These are phyloP conservation scores for Martes flavigula DNA, from an alignment of 2,797 vertebrate genomes.

Conservation along the genomic window DNA sequence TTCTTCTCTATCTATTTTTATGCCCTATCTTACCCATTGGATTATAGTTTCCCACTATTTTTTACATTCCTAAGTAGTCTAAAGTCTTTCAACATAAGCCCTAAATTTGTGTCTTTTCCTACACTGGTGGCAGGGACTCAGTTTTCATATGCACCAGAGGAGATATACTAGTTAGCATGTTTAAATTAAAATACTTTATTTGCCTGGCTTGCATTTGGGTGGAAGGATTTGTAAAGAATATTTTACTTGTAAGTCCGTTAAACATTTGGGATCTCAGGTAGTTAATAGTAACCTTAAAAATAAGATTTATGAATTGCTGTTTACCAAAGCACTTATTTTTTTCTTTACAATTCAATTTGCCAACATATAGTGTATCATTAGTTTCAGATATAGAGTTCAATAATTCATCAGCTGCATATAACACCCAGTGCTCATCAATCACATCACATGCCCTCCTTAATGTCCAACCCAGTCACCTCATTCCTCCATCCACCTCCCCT, in stretches of 20 bases:
- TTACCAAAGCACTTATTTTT: slow-evolving; percentile 32
- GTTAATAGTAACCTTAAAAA: slow-evolving; percentile 75
- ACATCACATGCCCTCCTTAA: neutral
- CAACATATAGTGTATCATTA: neutral
- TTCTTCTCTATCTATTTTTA: neutral
- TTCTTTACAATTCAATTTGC: neutral
- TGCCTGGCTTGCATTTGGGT: slow-evolving; percentile 56
- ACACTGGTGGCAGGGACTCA: neutral
- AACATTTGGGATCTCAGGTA: slow-evolving; percentile 72
- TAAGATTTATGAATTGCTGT: slow-evolving; percentile 28
- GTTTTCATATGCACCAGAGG: slow-evolving; percentile 22
- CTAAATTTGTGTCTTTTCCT: neutral
- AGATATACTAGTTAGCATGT: slow-evolving; percentile 51
- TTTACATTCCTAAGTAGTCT: neutral
- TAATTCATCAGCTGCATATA: neutral
- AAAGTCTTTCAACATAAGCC: neutral
- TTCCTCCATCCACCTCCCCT: neutral
- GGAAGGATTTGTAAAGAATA: slow-evolving; percentile 72
- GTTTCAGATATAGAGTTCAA: neutral
- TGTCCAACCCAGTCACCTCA: neutral
- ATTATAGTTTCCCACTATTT: neutral
- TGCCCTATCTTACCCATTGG: neutral
- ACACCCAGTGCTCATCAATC: neutral
- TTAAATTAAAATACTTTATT: slow-evolving; percentile 40
- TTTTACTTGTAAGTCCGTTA: slow-evolving; percentile 73